A percentile compares a stretch with the other conserved stretches of the same genome.
Conservation (phyloP, 2,113 vertebrate genomes). For the Alaudala cheleensis region DNA sequence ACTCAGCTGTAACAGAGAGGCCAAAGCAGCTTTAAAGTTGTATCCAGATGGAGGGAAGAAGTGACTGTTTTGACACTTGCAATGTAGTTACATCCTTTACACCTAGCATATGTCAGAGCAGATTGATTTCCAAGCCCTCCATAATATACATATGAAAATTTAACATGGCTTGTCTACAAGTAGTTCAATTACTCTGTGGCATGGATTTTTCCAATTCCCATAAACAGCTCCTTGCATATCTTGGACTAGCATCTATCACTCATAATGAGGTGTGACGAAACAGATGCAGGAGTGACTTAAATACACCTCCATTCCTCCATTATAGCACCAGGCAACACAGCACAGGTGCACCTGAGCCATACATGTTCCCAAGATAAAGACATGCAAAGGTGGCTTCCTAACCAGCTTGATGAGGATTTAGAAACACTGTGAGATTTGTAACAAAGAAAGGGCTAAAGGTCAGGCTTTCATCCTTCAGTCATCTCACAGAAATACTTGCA, state of each 20-base stretch:
- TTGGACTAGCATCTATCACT: neutral
- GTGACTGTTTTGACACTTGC: neutral
- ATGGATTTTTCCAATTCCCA: neutral
- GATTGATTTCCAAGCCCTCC: neutral
- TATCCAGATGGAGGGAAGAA: rapidly evolving
- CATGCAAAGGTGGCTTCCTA: neutral
- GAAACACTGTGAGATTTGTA: neutral
- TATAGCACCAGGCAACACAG: neutral
- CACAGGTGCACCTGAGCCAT: neutral
- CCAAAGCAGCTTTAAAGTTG: neutral
- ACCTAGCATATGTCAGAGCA: neutral
- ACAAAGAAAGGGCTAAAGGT: neutral
- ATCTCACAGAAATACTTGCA: neutral
- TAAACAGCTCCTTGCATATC: neutral
- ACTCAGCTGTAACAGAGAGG: slow-evolving; percentile 79
- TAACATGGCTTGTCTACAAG: neutral
- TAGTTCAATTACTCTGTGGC: neutral
- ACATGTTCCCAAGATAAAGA: neutral
- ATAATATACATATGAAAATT: neutral
- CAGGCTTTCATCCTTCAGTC: neutral
- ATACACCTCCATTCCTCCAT: neutral
- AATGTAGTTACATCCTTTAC: neutral
- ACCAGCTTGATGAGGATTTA: neutral
- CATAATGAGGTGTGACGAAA: neutral
- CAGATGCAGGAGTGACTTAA: neutral